Percentiles rank a stretch among this genome's conserved stretches.
These are phyloP conservation scores for Dinoponera quadriceps DNA, from an alignment of 1,140 invertebrate genomes.

Conservation along the genomic window DNA sequence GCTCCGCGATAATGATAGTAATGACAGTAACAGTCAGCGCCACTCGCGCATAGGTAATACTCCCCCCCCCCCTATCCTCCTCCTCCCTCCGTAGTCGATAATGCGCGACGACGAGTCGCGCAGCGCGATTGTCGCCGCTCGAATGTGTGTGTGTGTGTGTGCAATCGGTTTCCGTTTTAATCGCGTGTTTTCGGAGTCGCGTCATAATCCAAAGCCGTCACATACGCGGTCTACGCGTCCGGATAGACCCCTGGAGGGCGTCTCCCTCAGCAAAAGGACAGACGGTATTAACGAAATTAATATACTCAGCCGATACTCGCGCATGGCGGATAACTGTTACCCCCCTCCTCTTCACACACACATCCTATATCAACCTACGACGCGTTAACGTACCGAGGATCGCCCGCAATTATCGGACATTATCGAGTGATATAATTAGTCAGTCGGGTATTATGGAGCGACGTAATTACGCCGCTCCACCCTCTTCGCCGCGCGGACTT, in stretches of 20 bases:
- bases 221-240: no score
- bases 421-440: slow-evolving; percentile 54
- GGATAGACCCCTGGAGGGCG: no score
- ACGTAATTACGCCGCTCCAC: slow-evolving; percentile 21
- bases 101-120: neutral
- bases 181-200: neutral
- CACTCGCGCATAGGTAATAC: slow-evolving; percentile 10
- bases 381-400: slow-evolving; percentile 28
- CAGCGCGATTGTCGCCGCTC: neutral
- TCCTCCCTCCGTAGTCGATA: slow-evolving; percentile 22
- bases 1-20: slow-evolving; percentile 42
- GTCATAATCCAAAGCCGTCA: no score
- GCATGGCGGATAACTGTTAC: slow-evolving; percentile 14
- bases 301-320: slow-evolving; percentile 9
- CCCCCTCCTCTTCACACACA: neutral
- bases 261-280: neutral
- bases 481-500: neutral
- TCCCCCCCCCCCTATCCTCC: no score
- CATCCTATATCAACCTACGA: slow-evolving; percentile 6
- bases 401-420: slow-evolving; percentile 40
- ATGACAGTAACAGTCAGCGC: slow-evolving; percentile 34
- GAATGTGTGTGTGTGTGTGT: neutral
- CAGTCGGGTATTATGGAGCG: slow-evolving; percentile 42
- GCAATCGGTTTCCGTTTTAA: neutral
- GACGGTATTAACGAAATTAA: slow-evolving; percentile 34